phyloP scores from a whole-genome alignment of 1,140 invertebrate species.

The Drosophila elegans region DNA sequence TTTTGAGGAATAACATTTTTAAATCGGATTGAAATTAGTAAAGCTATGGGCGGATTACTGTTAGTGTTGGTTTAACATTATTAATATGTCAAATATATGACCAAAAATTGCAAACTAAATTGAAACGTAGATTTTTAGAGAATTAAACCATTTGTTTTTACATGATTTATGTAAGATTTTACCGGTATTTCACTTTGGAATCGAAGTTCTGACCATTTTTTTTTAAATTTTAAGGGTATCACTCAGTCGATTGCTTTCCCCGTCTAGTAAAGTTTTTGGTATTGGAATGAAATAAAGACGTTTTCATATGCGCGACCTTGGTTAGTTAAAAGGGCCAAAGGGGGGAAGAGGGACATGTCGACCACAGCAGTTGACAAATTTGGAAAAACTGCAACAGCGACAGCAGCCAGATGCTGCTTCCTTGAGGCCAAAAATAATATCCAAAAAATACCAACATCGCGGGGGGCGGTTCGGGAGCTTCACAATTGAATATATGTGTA shows the following conservation, averaged over 20 bases:
- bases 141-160: no score
- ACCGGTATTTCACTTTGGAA: no score
- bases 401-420: conserved; percentile 46
- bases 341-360: conserved; percentile 2
- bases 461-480: neutral
- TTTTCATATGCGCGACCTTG: conserved; percentile 65
- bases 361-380: conserved; percentile 72
- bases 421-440: conserved; percentile 32
- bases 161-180: no score
- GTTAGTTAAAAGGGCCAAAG: conserved; percentile 25
- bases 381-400: conserved; percentile 70
- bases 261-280: conserved; percentile 1
- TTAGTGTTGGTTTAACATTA: no score
- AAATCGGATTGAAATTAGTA: no score
- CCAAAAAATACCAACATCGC: conserved; percentile 10
- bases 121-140: no score
- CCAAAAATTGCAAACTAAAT: no score
- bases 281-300: conserved; percentile 49
- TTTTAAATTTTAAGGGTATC: neutral
- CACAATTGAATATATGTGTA: conserved; percentile 20
- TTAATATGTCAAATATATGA: no score
- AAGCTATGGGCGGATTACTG: no score
- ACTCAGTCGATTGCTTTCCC: neutral
- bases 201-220: no score
- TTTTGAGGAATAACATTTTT: no score